Evolutionary conservation across 1,140 invertebrate genomes (phyloP), one percentile per base, ranked within the genome.

Genomic region (Oryzaephilus surinamensis): DNA sequence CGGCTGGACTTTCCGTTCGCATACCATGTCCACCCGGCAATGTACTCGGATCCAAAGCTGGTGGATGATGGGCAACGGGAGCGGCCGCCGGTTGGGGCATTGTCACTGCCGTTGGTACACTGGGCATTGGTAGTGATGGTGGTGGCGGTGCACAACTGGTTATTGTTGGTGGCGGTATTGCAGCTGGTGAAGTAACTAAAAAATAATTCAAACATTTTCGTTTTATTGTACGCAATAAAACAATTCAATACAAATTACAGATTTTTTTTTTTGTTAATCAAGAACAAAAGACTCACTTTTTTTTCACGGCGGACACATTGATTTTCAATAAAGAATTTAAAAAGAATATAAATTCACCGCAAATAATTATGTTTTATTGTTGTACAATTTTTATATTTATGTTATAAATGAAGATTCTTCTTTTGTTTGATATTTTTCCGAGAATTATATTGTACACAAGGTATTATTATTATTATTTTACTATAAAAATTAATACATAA

Each of bases 1-100:
- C 64, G 8, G 63, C 58, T 13, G 64, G 67, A 52, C 63, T 66
- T 17, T 61, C 63, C 10, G 58, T 60, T 6, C 63, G 43, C 42
- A 36, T 45, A 5, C 37, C 46, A 16, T 43, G 44, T 12, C 44
- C 46, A n/a, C 47, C 51, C 1, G 38, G 45, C 10, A 52, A 34
- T 10, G 51, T 45, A 7, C 54, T 41, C 18, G 55, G n/a, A n/a
- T n/a, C n/a, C n/a, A n/a, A n/a, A n/a, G 51, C 50, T 2, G 50
- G 46, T n/a, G 55, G 58, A 34, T 50, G 54, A 42, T 57, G 58
- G 43, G 51, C 33, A 37, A 51, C 49, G 17, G 60, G 52, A 3
- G 59, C 57, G 10, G 57, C 57, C 1, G 57, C 59, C 19, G 54
- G 51, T 26, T 55, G 59, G 12, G 57, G 55, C 45, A 57, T 55